Conservation (phyloP, 2,797 vertebrate genomes). For the Eleutherodactylus coqui region DNA sequence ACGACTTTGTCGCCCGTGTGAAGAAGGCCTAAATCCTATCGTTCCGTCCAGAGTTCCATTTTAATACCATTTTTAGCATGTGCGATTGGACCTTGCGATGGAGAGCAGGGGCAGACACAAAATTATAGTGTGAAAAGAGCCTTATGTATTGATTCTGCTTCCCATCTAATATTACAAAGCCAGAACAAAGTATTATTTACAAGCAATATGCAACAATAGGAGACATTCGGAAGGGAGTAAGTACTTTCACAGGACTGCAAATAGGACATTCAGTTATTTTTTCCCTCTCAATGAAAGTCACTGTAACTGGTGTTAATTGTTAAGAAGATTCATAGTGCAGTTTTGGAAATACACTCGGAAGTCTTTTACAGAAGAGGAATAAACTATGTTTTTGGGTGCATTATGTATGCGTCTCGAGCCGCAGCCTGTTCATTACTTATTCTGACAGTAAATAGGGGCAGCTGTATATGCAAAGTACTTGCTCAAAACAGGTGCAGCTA, state of each 20-base stretch:
- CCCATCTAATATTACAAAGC: neutral
- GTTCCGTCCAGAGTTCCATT: no score
- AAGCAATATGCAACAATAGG: neutral
- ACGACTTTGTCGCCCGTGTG: no score
- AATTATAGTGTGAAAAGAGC: no score
- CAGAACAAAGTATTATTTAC: neutral
- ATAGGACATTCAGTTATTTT: neutral
- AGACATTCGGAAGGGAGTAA: neutral
- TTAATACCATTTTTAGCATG: no score
- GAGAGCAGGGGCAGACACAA: no score
- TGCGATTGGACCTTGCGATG: no score
- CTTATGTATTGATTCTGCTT: no score
- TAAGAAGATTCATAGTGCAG: constrained; percentile 2
- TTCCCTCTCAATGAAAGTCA: neutral
- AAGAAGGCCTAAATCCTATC: no score
- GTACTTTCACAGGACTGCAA: neutral
- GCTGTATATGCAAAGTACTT: constrained; percentile 59
- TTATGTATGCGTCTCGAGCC: constrained; percentile 42
- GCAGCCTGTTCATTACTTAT: constrained; percentile 52
- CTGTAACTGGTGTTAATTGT: constrained; percentile 3
- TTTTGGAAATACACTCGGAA: constrained; percentile 5
- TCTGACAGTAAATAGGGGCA: constrained; percentile 61
- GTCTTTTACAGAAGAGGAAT: constrained; percentile 20
- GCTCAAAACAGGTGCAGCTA: constrained; percentile 62
- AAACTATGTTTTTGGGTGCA: constrained; percentile 9